phyloP scores from a whole-genome alignment of 2,797 vertebrate genomes.

The Sphaeramia orbicularis region DNA sequence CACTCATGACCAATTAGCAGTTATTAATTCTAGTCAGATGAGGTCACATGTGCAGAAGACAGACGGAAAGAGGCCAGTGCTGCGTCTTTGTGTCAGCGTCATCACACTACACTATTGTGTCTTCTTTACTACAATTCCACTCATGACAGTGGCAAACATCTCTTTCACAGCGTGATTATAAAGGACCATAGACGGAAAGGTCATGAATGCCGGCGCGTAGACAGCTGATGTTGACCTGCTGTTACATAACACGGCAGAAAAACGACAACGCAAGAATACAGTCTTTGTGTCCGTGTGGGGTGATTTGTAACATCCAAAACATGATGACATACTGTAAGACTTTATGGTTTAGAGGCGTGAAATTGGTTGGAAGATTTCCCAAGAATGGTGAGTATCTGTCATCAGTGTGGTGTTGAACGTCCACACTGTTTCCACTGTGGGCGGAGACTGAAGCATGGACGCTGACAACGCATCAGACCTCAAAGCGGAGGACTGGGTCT shows the following conservation, averaged over 20 bases:
- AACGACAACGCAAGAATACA: slow-evolving; percentile 64
- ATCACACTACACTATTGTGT: slow-evolving; percentile 59
- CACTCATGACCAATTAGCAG: not conserved
- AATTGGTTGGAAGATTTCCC: slow-evolving; percentile 46
- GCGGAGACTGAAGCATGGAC: not conserved
- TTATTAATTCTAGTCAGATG: not conserved
- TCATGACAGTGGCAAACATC: slow-evolving; percentile 50
- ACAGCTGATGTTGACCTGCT: slow-evolving; percentile 59
- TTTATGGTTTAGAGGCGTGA: slow-evolving; percentile 43
- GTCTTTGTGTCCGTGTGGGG: slow-evolving; percentile 66
- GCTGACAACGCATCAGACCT: slow-evolving; percentile 17
- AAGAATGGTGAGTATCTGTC: slow-evolving; percentile 36
- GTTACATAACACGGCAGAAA: slow-evolving; percentile 57
- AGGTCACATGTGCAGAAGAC: not conserved
- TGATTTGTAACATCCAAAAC: slow-evolving; percentile 47
- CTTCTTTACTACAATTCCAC: slow-evolving; percentile 37
- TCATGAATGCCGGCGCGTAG: slow-evolving; percentile 60
- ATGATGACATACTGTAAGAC: slow-evolving; percentile 30
- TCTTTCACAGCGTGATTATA: slow-evolving; percentile 61
- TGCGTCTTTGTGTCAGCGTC: not conserved
- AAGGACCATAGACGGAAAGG: slow-evolving; percentile 60
- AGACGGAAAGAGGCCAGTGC: not conserved
- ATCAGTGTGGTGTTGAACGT: slow-evolving; percentile 21
- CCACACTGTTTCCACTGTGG: slow-evolving; percentile 9
- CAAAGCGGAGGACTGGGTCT: slow-evolving; percentile 22